Conservation (phyloP, 35 echinoderm and acorn worm genomes). For the Apostichopus californicus region DNA sequence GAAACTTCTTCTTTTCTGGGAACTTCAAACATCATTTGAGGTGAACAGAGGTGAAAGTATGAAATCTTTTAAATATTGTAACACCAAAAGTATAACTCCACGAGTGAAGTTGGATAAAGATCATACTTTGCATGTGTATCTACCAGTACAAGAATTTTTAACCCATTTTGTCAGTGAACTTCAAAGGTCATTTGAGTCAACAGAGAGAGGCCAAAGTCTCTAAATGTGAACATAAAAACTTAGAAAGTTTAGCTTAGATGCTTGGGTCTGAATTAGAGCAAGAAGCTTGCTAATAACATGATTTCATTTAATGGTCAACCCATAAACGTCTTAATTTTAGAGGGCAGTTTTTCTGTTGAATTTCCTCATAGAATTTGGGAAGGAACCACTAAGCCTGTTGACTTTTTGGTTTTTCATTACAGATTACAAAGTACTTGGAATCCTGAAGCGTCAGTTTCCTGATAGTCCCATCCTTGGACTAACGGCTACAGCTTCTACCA, state of each 20-base stretch:
- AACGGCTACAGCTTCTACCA: slow-evolving; percentile 79
- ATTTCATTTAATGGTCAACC: too few species aligned
- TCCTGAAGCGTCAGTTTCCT: slow-evolving; percentile 88
- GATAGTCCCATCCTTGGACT: slow-evolving; percentile 81
- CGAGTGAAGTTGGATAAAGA: not conserved
- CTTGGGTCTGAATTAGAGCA: too few species aligned
- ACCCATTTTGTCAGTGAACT: not conserved
- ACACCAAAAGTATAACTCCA: not conserved
- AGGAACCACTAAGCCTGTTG: too few species aligned
- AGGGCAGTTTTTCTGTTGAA: too few species aligned
- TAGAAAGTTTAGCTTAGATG: too few species aligned
- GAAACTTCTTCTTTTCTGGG: not conserved
- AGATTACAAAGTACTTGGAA: slow-evolving; percentile 98
- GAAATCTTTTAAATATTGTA: not conserved
- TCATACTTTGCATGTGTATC: not conserved
- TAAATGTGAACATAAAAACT: not conserved
- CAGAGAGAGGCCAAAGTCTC: not conserved
- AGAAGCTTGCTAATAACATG: too few species aligned
- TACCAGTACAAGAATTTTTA: not conserved
- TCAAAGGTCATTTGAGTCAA: not conserved
- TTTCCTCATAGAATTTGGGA: too few species aligned
- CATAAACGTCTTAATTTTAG: too few species aligned
- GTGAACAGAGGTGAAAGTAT: not conserved
- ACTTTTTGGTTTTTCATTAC: slow-evolving; percentile 10
- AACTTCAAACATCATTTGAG: not conserved